Base-by-base conservation (phyloP, 2,888 invertebrate species). In the Zonitis immaculata region DNA sequence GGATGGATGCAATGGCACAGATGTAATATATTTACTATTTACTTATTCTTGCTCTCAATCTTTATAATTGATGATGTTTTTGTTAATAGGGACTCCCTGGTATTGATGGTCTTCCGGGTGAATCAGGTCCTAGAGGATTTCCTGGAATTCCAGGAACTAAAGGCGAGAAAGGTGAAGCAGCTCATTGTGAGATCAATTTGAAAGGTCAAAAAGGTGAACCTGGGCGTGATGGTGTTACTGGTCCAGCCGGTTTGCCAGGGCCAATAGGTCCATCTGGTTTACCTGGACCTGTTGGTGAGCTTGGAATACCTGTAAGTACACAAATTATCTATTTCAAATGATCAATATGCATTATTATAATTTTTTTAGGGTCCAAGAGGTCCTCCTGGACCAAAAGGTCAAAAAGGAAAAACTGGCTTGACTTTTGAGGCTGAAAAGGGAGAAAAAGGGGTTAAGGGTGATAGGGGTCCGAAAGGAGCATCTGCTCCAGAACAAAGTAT, bases 1-100 rank as follows among this genome's bases (percentile, higher is more conserved):
- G 66, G 95, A 97, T 72, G 98, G 97, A 8, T 98, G 97, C 72
- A 96, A 97, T 70, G 97, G 97, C 68, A 92, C 94, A 49, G 94
- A 94, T 75, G 93, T 92, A 80, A 20, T 44, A n/a, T n/a, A n/a
- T n/a, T n/a, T n/a, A n/a, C n/a, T n/a, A n/a, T n/a, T n/a, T n/a
- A n/a, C n/a, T n/a, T n/a, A n/a, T n/a, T n/a, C n/a, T n/a, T n/a
- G n/a, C 43, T 26, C 30, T 12, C 6, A 47, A 39, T 53, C 52
- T 42, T 44, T n/a, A 11, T 26, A 32, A 39, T 16, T 52, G 42
- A 11, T 30, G 50, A 49, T 49, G 26, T 49, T 2, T 30, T 52
- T 47, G n/a, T n/a, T n/a, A n/a, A 6, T 64, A 88, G 88, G 95
- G 95, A 61, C 76, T 82, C 42, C 81, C 87, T 35, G 96, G 95